phyloP scores from a whole-genome alignment of 2,888 invertebrate genomes.

The Caenorhabditis uteleia region DNA sequence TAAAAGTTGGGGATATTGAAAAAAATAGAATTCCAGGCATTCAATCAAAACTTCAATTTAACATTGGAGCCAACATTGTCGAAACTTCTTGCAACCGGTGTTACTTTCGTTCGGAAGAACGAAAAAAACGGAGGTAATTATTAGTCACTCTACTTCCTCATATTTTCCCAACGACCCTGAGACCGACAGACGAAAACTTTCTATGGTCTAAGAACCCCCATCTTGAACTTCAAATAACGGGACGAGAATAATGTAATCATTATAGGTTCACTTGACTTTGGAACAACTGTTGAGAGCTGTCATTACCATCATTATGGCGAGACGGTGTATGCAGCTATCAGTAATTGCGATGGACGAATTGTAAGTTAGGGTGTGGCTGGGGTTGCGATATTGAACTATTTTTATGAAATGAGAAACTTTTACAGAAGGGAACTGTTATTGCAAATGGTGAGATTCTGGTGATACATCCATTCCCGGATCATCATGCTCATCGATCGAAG shows the following conservation, averaged over 20 bases:
- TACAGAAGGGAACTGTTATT: slow-evolving; percentile 68
- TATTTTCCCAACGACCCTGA: background rate
- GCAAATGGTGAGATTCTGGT: slow-evolving; percentile 59
- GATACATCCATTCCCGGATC: slow-evolving; percentile 66
- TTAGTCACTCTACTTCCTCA: background rate
- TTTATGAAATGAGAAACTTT: slow-evolving; percentile 8
- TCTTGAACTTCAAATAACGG: background rate
- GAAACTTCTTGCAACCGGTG: slow-evolving; percentile 48
- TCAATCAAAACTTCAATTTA: slow-evolving; percentile 38
- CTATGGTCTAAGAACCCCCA: no score
- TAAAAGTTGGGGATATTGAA: background rate
- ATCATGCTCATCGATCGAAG: slow-evolving; percentile 59
- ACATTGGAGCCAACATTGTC: slow-evolving; percentile 53
- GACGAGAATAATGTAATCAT: background rate
- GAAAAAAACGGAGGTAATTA: slow-evolving; percentile 54
- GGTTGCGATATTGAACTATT: slow-evolving; percentile 4
- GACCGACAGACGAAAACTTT: no score
- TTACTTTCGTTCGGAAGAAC: slow-evolving; percentile 52
- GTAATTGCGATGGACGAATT: slow-evolving; percentile 64
- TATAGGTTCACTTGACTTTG: slow-evolving; percentile 32
- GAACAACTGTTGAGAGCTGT: slow-evolving; percentile 52
- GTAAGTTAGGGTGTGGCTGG: slow-evolving; percentile 44
- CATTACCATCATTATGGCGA: slow-evolving; percentile 64
- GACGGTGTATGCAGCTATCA: slow-evolving; percentile 62
- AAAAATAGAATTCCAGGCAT: slow-evolving; percentile 10